Conservation (phyloP, 2,797 vertebrate genomes). For the Rhabdomys pumilio region DNA sequence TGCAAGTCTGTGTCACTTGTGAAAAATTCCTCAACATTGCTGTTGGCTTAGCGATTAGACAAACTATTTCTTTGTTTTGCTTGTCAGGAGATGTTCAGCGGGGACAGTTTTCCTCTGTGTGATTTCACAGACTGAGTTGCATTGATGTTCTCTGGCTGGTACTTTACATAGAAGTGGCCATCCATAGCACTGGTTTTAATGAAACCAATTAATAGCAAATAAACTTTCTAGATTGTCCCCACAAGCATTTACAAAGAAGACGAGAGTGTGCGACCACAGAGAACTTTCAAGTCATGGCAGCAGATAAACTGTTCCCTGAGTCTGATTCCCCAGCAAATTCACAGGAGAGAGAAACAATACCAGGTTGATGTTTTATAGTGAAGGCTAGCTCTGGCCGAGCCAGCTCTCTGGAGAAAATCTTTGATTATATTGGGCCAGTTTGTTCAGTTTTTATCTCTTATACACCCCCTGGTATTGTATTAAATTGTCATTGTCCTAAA, state of each 20-base stretch:
- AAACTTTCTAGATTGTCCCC: slow-evolving; percentile 66
- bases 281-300: slow-evolving; percentile 70
- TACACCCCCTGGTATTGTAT: slow-evolving; percentile 92
- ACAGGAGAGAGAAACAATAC: slow-evolving; percentile 90
- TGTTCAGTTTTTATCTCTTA: slow-evolving; percentile 91
- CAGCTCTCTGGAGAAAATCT: slow-evolving; percentile 90
- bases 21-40: slow-evolving; percentile 78
- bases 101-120: slow-evolving; percentile 62
- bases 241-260: slow-evolving; percentile 26
- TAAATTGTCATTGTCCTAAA: slow-evolving; percentile 96
- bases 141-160: slow-evolving; percentile 47
- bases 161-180: slow-evolving; percentile 69
- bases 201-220: slow-evolving; percentile 70
- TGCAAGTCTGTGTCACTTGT: slow-evolving; percentile 31
- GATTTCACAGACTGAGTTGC: slow-evolving; percentile 72
- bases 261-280: background rate
- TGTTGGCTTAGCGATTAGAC: slow-evolving; percentile 67
- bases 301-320: slow-evolving; percentile 71
- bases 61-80: slow-evolving; percentile 77
- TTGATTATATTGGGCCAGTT: slow-evolving; percentile 90
- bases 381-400: slow-evolving; percentile 82
- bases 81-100: slow-evolving; percentile 71
- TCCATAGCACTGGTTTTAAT: slow-evolving; percentile 78
- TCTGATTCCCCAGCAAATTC: slow-evolving; percentile 83
- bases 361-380: slow-evolving; percentile 89